These are phyloP conservation scores for Alexandromys fortis DNA, from an alignment of 2,113 vertebrate genomes.

Conservation along the genomic window DNA sequence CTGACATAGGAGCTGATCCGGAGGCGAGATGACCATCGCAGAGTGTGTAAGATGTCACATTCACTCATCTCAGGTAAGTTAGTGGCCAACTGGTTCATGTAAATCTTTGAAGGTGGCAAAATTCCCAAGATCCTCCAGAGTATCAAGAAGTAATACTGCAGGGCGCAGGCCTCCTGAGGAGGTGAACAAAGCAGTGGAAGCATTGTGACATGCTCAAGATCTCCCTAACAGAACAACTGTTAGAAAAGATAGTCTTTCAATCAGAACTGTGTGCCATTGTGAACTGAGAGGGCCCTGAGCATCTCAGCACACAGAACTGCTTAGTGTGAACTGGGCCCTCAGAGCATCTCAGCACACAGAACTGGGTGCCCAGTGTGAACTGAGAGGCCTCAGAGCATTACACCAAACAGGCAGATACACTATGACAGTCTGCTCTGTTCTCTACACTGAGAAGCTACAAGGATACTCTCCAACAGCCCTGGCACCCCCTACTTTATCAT, in stretches of 20 bases:
- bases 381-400: not conserved
- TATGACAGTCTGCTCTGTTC: not conserved
- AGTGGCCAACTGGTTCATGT: slow-evolving; percentile 93
- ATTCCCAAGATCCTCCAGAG: slow-evolving; percentile 97
- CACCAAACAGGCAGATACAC: not conserved
- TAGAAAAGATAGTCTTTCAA: not conserved
- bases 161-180: slow-evolving; percentile 95
- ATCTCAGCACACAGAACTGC: not conserved
- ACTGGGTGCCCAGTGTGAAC: not conserved
- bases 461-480: not conserved
- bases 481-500: not conserved
- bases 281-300: not conserved
- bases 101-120: slow-evolving; percentile 94
- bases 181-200: not conserved
- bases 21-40: slow-evolving; percentile 97
- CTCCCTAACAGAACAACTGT: not conserved
- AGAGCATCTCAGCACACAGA: not conserved
- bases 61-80: slow-evolving; percentile 93
- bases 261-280: not conserved
- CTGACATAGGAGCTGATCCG: slow-evolving; percentile 91
- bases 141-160: slow-evolving; percentile 97
- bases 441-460: not conserved
- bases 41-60: slow-evolving; percentile 95
- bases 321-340: not conserved
- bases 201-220: too few species aligned